phyloP scores from a whole-genome alignment of 2,888 invertebrate species.

The Drosophila mimica region DNA sequence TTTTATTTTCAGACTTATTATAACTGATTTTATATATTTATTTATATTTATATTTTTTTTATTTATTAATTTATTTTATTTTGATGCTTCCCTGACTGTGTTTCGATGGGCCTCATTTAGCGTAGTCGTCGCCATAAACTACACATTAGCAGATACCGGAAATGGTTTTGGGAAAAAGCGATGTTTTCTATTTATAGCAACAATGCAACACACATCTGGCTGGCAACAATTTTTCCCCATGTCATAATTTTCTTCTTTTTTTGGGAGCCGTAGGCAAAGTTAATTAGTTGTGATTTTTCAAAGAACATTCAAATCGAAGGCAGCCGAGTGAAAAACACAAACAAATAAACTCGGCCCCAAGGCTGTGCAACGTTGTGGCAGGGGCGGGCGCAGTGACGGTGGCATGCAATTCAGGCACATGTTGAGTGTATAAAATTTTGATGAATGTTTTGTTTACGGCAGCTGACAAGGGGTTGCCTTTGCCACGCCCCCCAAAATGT shows the following conservation, averaged over 20 bases:
- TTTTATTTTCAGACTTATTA: no score
- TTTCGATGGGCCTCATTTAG: conserved; percentile 56
- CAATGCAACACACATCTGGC: conserved; percentile 70
- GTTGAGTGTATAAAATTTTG: conserved; percentile 79
- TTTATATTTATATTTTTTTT: background rate
- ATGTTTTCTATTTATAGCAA: conserved; percentile 52
- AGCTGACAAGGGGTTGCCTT: conserved; percentile 56
- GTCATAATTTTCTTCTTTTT: conserved; percentile 34
- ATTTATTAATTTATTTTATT: background rate
- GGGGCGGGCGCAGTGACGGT: background rate
- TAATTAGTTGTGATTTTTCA: conserved; percentile 85
- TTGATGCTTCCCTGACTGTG: background rate
- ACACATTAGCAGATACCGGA: conserved; percentile 57
- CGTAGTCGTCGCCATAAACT: conserved; percentile 44
- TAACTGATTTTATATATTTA: no score
- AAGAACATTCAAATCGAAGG: conserved; percentile 73
- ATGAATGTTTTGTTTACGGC: conserved; percentile 78
- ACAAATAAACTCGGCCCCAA: conserved; percentile 37
- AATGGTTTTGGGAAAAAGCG: conserved; percentile 27
- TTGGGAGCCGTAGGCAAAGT: conserved; percentile 84
- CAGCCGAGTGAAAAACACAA: conserved; percentile 44
- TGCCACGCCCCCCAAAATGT: conserved; percentile 22
- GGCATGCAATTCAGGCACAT: conserved; percentile 55
- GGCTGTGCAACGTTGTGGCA: conserved; percentile 10
- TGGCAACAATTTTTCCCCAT: conserved; percentile 22